phyloP scores from a whole-genome alignment of 23 tunicate genomes.

The Styela clava region DNA sequence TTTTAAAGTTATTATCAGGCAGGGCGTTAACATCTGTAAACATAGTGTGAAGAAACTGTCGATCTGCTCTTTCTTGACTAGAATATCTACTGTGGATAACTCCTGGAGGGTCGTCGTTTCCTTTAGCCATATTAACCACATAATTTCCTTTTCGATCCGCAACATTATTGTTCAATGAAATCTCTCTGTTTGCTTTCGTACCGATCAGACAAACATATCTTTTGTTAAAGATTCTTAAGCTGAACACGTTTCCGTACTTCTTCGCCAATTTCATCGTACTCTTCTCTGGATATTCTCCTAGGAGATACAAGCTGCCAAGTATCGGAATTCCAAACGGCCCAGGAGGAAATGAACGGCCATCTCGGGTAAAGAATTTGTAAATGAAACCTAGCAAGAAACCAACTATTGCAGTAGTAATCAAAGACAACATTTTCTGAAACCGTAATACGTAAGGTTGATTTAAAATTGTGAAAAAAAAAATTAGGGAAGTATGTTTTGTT shows the following conservation, averaged over 20 bases:
- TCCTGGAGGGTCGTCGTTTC: not conserved
- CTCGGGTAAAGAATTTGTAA: not conserved
- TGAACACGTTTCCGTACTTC: constrained; percentile 13
- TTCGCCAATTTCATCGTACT: not conserved
- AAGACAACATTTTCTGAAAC: too few relatives aligned
- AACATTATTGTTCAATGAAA: too few relatives aligned
- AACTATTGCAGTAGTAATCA: too few relatives aligned
- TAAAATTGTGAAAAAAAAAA: too few relatives aligned
- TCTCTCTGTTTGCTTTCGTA: not conserved
- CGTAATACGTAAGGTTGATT: too few relatives aligned
- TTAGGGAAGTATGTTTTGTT: too few relatives aligned
- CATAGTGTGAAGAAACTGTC: not conserved
- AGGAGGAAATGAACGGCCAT: not conserved
- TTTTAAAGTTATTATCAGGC: not conserved
- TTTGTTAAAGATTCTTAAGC: not conserved
- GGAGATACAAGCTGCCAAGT: not conserved
- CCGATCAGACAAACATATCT: not conserved
- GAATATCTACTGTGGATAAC: not conserved
- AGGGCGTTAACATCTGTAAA: not conserved
- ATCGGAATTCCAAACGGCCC: constrained; percentile 2
- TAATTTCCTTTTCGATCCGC: not conserved
- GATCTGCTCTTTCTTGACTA: not conserved
- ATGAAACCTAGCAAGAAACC: not conserved
- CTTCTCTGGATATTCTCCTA: not conserved
- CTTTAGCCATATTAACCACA: not conserved